Percentiles rank a stretch among this genome's conserved stretches.
Evolutionary conservation across 2,888 invertebrate genomes (phyloP).

Genomic region (Trissonchulus latispiculum): DNA sequence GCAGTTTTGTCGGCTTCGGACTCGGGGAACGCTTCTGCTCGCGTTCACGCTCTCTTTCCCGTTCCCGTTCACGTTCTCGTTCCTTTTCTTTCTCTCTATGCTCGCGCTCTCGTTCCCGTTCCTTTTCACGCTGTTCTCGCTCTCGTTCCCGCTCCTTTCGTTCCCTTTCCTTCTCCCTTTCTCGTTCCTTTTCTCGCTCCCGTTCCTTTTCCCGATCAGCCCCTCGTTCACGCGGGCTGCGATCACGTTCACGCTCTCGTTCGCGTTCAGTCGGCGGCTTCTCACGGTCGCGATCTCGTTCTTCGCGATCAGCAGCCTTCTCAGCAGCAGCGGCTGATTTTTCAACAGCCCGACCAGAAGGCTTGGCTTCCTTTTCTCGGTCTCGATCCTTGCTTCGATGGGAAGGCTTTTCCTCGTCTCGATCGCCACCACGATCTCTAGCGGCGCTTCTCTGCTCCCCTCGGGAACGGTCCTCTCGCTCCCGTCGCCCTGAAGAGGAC

Average conservation of each 20-base stretch:
- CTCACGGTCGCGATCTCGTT: neutral
- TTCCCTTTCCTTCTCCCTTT: constrained; percentile 13
- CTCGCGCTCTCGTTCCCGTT: constrained; percentile 15
- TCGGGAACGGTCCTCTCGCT: too few species aligned
- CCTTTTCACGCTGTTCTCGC: constrained; percentile 17
- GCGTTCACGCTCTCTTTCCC: neutral
- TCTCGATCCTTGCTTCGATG: too few species aligned
- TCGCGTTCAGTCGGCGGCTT: neutral
- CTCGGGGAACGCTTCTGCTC: constrained; percentile 53
- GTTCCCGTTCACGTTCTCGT: constrained; percentile 10
- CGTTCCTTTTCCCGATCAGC: constrained; percentile 7
- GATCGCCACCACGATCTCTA: too few species aligned
- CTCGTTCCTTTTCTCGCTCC: neutral
- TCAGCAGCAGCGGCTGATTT: neutral
- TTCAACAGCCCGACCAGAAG: too few species aligned
- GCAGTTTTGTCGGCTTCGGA: constrained; percentile 81
- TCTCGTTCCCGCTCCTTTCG: neutral
- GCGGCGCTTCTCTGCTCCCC: too few species aligned
- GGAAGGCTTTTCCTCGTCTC: too few species aligned
- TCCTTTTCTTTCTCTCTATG: neutral
- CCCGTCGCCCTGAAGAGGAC: too few species aligned
- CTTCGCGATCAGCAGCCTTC: neutral
- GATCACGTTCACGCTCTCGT: neutral
- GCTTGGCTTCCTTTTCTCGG: too few species aligned
- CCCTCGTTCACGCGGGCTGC: neutral